Evolutionary conservation across 2,113 vertebrate species (phyloP), one percentile per base, ranked within the genome.

Genomic region (Tetraodon nigroviridis): DNA sequence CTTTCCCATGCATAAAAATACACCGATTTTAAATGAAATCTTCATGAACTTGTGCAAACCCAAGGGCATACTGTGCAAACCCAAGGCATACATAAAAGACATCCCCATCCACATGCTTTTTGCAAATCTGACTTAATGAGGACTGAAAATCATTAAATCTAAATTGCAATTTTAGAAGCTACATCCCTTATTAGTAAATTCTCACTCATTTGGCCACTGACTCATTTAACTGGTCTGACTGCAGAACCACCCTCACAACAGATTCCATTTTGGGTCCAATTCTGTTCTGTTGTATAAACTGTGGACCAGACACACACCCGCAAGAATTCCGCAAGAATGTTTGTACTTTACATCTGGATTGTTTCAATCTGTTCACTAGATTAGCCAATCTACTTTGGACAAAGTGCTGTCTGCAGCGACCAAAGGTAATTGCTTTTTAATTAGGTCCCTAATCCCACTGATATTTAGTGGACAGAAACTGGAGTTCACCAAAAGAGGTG

Each of bases 371-470:
- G 24, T 72, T 66, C 64, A 60, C 64, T 64, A 76, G 82, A 84
- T 87, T 84, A 86, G 79, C 56, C 0, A 29, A 83, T 67, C 71
- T 64, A 64, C 75, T 78, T 75, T 57, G 63, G 61, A 55, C 73
- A 64, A 53, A 62, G 61, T 73, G 52, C 76, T 55, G 27, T 77
- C 85, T 68, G 67, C 78, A 62, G 78, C 67, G 74, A 79, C 85
- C 72, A 76, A 78, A 87, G 83, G 84, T 86, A 86, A 90, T 88
- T 89, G 83, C 83, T 88, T 90, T 90, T 90, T 87, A 89, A 90
- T 88, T 89, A 90, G 85, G 82, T 79, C 82, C 67, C 75, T 88
- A 89, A 90, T 89, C 86, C 87, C 75, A 68, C 64, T 81, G 85
- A 86, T 88, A 87, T 88, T 88, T 87, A 87, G 80, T 72, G 77